Evolutionary conservation across 2,888 invertebrate species (phyloP).

Genomic region (Embidobia sp.): DNA sequence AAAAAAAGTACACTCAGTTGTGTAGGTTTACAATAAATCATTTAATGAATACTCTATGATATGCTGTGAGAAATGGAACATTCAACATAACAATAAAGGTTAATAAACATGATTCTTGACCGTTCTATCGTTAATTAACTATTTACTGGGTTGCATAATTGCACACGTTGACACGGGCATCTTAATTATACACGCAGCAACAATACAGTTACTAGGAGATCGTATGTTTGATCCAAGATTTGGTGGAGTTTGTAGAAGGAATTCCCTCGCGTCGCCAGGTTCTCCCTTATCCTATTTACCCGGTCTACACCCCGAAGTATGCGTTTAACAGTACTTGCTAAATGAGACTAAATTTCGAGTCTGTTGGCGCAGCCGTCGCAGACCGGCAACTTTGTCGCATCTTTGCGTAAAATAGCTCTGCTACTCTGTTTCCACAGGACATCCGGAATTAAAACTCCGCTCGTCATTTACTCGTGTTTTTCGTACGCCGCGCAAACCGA

Average conservation of each 20-base stretch:
- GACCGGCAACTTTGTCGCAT: constrained; percentile 46
- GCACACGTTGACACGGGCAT: constrained; percentile 17
- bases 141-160: constrained; percentile 11
- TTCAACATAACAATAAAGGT: no score
- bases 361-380: constrained; percentile 44
- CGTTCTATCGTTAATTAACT: constrained; percentile 14
- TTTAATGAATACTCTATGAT: no score
- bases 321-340: constrained; percentile 23
- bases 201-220: constrained; percentile 14
- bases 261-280: constrained; percentile 21
- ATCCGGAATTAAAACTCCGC: constrained; percentile 54
- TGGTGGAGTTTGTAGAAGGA: constrained; percentile 43
- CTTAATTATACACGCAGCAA: constrained; percentile 31
- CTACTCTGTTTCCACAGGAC: constrained; percentile 11
- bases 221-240: constrained; percentile 43
- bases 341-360: constrained; percentile 51
- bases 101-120: no score
- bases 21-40: no score
- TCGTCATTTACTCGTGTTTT: constrained; percentile 57
- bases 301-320: constrained; percentile 43
- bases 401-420: constrained; percentile 34
- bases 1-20: no score
- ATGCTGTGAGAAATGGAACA: no score
- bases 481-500: constrained; percentile 26
- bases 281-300: constrained; percentile 25